Evolutionary conservation across 2,888 invertebrate genomes (phyloP), one percentile per base, ranked within the genome.

Genomic region (Agrotis exclamationis): DNA sequence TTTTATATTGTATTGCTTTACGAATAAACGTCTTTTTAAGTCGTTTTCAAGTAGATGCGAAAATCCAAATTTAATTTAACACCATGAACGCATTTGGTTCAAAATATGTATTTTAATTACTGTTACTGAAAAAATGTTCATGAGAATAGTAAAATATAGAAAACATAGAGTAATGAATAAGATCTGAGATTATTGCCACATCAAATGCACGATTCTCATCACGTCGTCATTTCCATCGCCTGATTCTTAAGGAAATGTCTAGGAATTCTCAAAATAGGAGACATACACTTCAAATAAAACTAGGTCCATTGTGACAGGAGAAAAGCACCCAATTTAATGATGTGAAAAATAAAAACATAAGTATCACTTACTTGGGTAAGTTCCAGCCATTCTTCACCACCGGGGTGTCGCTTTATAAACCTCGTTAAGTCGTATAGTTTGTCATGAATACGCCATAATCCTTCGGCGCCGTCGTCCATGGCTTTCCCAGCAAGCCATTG

Each of bases 351-450:
- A 74, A 68, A 72, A 74, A 60, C 16, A 33, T 48, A 39, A 67
- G 57, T 73, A 60, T 56, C 71, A 74, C 71, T 83, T 88, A 97
- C 98, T 95, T 97, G 97, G 0, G 98, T 97, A 62, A 97, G 93
- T 64, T 94, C 93, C 62, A 98, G 88, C 98, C 98, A 98, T 89
- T 98, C 97, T 4, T 95, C 88, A 0, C 99, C 98, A 22, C 99
- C 99, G 0, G 99, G 99, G 96, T 99, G 99, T 53, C 95, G 96
- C 3, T 97, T 93, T 13, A 98, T 95, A 89, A 99, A 99, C 22
- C 96, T 96, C 0, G 97, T 97, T 33, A 99, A 96, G 93, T 99
- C 99, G 91, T 99, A 99, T 11, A 99, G 93, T 51, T 96, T 96
- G 90, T 98, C 96, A 75, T 97, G 96, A 47, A 98, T 96, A 70